Evolutionary conservation across 2,113 vertebrate species (phyloP), one percentile per base, ranked within the genome.

Genomic region (Notarius lentiginosus): DNA sequence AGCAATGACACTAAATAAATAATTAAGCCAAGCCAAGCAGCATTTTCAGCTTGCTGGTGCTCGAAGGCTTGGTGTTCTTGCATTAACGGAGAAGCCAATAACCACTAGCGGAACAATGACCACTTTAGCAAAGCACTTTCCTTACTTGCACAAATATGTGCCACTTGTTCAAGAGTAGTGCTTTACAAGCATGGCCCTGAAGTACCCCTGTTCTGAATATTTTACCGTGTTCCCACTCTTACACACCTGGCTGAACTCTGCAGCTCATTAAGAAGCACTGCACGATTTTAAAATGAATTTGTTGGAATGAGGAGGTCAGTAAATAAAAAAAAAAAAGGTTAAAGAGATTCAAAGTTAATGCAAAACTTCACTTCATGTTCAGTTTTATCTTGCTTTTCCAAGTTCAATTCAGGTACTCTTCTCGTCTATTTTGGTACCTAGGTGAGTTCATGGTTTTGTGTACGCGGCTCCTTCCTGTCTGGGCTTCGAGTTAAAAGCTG

Each of bases 41-140:
- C n/a, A 84, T 60, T 75, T 61, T 5, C 55, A 75, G 56, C 7
- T 73, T 12, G 65, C 56, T 61, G 20, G 7, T 80, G 30, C 58
- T 61, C 30, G 7, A 61, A 61, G 55, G 53, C 83, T 73, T 49
- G 55, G 20, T 61, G 27, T 80, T 58, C 34, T 27, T 84, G 70
- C 83, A 60, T 61, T 47, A 75, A 81, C 61, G 56, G 27, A 84
- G 47, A 58, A 73, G 2, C 20, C 83, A 75, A 24, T 60, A 75
- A 75, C 17, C 53, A 47, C 53, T 60, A 47, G 55, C 14, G 7
- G 56, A 68, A 70, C 49, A 6, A 53, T 70, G 82, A 41, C 82
- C 66, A 47, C 82, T 51, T 49, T 34, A 72, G 49, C n/a, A 84
- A 72, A 72, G 63, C 49, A 84, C 66, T 41, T 58, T 56, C 82